These are phyloP conservation scores for Diaprepes abbreviatus DNA, from an alignment of 2,888 invertebrate genomes.

Conservation along the genomic window DNA sequence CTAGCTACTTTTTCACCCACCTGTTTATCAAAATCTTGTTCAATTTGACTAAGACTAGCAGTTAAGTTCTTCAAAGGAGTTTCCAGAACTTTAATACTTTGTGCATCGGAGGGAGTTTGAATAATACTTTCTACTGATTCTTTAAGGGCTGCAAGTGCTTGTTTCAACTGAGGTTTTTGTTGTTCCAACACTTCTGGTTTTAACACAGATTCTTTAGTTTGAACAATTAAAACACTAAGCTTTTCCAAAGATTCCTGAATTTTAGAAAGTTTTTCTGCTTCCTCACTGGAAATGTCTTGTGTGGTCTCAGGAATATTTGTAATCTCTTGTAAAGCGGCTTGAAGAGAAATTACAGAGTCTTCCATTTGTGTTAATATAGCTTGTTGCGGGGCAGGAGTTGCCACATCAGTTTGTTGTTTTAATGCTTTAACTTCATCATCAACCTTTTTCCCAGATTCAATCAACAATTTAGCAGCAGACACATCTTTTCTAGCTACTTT, in stretches of 20 bases:
- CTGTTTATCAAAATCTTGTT: background rate
- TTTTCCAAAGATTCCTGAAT: constrained; percentile 51
- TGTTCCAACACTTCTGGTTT: constrained; percentile 42
- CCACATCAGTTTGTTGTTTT: constrained; percentile 29
- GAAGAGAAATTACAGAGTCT: constrained; percentile 33
- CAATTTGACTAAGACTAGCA: constrained; percentile 1
- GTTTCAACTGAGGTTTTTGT: constrained; percentile 47
- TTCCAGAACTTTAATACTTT: constrained; percentile 27
- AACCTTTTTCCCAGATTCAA: constrained; percentile 20
- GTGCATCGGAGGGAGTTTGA: constrained; percentile 9
- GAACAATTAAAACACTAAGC: constrained; percentile 47
- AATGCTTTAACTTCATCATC: constrained; percentile 43
- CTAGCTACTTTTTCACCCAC: constrained; percentile 3
- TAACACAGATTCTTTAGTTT: constrained; percentile 2
- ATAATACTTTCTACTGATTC: constrained; percentile 13
- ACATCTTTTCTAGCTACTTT: constrained; percentile 19
- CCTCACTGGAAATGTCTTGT: constrained; percentile 14
- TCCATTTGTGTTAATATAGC: constrained; percentile 30
- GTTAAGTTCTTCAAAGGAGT: constrained; percentile 7
- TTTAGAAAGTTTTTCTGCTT: constrained; percentile 6
- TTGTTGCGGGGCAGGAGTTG: constrained; percentile 48
- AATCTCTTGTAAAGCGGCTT: constrained; percentile 31
- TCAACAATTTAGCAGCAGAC: constrained; percentile 5
- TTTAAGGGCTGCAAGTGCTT: constrained; percentile 21
- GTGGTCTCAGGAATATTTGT: background rate